Percentiles rank a stretch among this genome's conserved stretches.
Conservation (phyloP, 1,140 invertebrate species). For the Pantala flavescens region DNA sequence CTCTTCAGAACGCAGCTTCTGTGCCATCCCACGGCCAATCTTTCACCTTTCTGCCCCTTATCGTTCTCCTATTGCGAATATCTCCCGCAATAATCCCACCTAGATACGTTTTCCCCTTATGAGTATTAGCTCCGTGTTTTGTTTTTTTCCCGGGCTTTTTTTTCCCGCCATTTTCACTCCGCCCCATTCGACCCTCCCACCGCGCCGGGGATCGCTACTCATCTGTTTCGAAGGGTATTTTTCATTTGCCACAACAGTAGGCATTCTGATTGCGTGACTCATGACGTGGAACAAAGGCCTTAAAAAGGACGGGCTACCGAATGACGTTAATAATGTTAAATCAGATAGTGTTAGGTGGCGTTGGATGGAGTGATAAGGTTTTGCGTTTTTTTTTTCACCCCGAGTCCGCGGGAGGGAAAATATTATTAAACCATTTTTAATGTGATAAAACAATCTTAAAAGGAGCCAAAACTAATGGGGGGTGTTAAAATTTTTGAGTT, state of each 20-base stretch:
- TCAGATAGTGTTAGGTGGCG: not conserved
- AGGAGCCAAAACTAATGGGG: not conserved
- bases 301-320: not conserved
- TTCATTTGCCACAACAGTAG: conserved; percentile 5
- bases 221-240: not conserved
- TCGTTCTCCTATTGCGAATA: not conserved
- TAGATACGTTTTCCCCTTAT: not conserved
- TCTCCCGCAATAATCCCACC: not conserved
- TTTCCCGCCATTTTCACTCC: not conserved
- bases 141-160: not conserved
- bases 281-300: not conserved
- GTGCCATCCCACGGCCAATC: not conserved
- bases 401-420: not conserved
- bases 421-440: not conserved
- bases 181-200: not conserved
- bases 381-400: not conserved
- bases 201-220: not conserved
- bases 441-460: not conserved
- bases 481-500: no score
- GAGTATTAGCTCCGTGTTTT: not conserved
- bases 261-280: conserved; percentile 7
- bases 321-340: conserved; percentile 1
- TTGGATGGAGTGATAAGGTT: not conserved
- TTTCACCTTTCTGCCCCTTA: not conserved
- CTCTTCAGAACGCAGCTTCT: not conserved